Evolutionary conservation across 2,888 invertebrate species (phyloP).

Genomic region (Dynastes grantii): DNA sequence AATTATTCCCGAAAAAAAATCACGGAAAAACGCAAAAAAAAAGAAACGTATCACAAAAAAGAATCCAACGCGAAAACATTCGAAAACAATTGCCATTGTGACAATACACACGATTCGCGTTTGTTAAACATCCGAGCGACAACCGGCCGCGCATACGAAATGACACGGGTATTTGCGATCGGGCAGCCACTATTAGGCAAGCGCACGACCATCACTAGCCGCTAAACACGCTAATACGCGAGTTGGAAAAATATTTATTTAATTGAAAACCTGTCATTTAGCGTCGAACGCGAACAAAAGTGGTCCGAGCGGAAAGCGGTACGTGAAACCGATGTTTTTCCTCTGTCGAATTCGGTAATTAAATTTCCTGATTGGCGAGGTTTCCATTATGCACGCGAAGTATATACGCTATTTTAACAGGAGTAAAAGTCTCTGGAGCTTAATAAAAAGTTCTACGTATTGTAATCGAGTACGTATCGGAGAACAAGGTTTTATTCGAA

Average conservation of each 20-base stretch:
- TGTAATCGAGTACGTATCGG: neutral
- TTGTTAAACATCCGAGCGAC: neutral
- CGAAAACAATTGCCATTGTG: conserved; percentile 3
- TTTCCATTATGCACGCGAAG: neutral
- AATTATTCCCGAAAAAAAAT: neutral
- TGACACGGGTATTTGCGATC: neutral
- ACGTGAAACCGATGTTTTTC: conserved; percentile 7
- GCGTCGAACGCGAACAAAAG: conserved; percentile 10
- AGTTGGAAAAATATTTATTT: conserved; percentile 25
- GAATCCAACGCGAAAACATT: neutral
- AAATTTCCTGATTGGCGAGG: conserved; percentile 18
- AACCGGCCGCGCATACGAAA: neutral
- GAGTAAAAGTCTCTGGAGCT: neutral
- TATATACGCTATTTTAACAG: neutral
- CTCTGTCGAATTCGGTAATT: conserved; percentile 18
- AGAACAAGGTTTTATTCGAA: too few relatives aligned
- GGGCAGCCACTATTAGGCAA: neutral
- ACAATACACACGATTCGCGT: neutral
- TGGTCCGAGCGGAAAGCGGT: neutral
- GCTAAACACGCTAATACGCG: neutral
- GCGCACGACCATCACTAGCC: neutral
- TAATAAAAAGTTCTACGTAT: neutral
- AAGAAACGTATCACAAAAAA: neutral
- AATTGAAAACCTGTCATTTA: conserved; percentile 18
- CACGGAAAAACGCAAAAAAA: neutral